Base-by-base conservation (phyloP, 1,140 invertebrate species). In the Bombus balteatus region DNA sequence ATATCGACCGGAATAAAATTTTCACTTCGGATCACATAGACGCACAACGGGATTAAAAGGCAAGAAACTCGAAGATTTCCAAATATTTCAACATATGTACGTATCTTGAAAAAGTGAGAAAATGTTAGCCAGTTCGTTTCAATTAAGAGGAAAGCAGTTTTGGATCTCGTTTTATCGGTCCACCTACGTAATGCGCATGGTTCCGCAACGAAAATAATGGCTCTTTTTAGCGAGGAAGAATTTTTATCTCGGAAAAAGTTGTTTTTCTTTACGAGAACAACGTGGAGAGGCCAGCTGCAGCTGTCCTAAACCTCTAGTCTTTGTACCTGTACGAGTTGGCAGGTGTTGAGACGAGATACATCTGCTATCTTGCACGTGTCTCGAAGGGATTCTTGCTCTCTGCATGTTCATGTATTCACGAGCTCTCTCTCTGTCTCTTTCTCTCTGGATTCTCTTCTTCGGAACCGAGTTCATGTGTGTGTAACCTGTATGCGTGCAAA, bases 281-380 rank as follows among this genome's bases (percentile, higher is more conserved):
- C 32, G 13, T 43, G 34, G 73, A 15, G 47, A 28, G 41, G 39
- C 47, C 85, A 83, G 80, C 83, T 83, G 89, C 80, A 82, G 77
- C n/a, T 37, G 66, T 86, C 87, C 76, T 84, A 83, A 83, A 71
- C 77, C 82, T 86, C 77, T 72, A 83, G 82, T 71, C 90, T 93
- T 93, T 93, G 91, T 93, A 72, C 75, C 77, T 87, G 87, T 83
- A 85, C 90, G 91, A 88, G 92, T 92, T 91, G 91, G 92, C 92
- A 94, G 93, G 91, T 93, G 93, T 91, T 89, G 77, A 70, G 83
- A 72, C 88, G 82, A 90, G 88, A 88, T 89, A 89, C 93, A 94
- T 94, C 92, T 94, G 92, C 90, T 81, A 88, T 91, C 89, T 87
- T 92, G 91, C 89, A 87, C 88, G 84, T 80, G 87, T 92, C 87